These are phyloP conservation scores for Hippoglossus hippoglossus DNA, from an alignment of 2,797 vertebrate genomes.

Conservation along the genomic window DNA sequence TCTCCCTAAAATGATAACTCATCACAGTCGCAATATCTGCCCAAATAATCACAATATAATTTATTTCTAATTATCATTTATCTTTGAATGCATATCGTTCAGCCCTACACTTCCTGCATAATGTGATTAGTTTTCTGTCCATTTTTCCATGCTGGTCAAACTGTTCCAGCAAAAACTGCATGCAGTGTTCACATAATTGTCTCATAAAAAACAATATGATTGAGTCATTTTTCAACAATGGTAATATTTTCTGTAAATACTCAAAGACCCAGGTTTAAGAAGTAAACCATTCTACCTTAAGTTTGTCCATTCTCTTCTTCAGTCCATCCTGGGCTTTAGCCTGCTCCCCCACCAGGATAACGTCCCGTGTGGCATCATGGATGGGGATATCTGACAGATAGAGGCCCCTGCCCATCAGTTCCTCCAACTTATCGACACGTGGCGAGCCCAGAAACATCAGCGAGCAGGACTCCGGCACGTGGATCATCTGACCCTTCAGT, in stretches of 20 bases:
- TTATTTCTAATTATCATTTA: too few species aligned
- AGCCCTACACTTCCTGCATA: too few species aligned
- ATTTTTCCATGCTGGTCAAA: too few species aligned
- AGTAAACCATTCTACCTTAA: conserved; percentile 81
- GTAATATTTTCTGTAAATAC: background rate
- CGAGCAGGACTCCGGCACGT: conserved; percentile 93
- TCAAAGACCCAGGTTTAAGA: background rate
- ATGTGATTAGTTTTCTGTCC: too few species aligned
- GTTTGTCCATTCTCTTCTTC: conserved; percentile 98
- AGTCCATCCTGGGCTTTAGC: conserved; percentile 98
- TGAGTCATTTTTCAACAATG: too few species aligned
- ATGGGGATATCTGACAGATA: conserved; percentile 98
- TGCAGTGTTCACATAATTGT: too few species aligned
- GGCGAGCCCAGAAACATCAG: conserved; percentile 97
- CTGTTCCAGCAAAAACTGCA: too few species aligned
- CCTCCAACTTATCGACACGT: conserved; percentile 97
- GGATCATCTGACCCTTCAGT: conserved; percentile 99
- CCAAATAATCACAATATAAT: too few species aligned
- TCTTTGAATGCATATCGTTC: too few species aligned
- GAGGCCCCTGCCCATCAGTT: conserved; percentile 96
- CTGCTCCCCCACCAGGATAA: conserved; percentile 97
- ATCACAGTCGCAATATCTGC: too few species aligned
- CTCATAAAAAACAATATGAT: too few species aligned
- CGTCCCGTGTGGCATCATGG: conserved; percentile 96
- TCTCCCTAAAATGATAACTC: too few species aligned